Conservation (phyloP, 1,140 invertebrate genomes). For the Aphis gossypii region DNA sequence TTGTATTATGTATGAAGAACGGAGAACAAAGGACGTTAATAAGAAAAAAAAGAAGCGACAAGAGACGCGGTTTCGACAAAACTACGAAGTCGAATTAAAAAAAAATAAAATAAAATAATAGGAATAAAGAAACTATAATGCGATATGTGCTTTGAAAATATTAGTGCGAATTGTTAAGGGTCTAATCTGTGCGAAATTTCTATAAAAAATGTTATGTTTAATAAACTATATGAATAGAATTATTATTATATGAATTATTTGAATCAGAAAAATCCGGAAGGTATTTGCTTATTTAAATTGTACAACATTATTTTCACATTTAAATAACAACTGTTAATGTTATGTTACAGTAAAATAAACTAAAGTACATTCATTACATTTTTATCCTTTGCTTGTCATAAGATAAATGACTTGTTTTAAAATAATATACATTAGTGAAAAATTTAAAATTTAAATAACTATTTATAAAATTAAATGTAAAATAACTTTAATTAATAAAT, state of each 20-base stretch:
- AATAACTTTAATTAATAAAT: neutral
- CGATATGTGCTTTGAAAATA: neutral
- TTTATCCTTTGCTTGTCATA: too few relatives aligned
- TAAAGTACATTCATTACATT: neutral
- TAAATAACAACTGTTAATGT: neutral
- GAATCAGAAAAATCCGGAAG: neutral
- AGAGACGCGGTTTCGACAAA: neutral
- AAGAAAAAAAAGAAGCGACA: neutral
- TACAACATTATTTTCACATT: neutral
- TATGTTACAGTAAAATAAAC: neutral
- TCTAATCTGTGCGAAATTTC: neutral
- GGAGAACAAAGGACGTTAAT: constrained; percentile 42
- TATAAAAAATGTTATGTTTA: neutral
- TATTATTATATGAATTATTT: neutral
- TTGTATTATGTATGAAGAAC: constrained; percentile 39
- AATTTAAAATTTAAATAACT: neutral
- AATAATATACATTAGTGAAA: neutral
- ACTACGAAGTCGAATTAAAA: constrained; percentile 5
- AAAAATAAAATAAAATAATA: neutral
- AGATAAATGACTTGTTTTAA: neutral
- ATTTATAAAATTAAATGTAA: too few relatives aligned
- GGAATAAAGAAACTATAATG: neutral
- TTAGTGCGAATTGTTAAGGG: neutral
- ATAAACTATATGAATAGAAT: neutral
- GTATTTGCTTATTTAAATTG: neutral